Evolutionary conservation across 2,113 vertebrate species (phyloP).

Genomic region (Calidris pugnax): DNA sequence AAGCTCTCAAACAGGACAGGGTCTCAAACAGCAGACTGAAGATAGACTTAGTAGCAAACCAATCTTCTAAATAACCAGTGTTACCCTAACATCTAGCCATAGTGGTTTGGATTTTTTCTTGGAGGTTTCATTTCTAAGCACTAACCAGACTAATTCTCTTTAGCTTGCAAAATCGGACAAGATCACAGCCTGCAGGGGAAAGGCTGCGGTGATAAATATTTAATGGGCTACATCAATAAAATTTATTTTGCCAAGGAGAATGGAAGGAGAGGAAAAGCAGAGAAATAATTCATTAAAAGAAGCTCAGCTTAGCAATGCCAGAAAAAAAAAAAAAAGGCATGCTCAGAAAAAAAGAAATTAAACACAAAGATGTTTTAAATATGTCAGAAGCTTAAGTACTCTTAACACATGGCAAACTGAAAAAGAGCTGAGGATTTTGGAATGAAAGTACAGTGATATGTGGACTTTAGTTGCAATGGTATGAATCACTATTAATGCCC

Average conservation of each 20-base stretch:
- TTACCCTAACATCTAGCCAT: not conserved
- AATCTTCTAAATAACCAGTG: not conserved
- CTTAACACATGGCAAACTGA: not conserved
- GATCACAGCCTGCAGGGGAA: constrained; percentile 47
- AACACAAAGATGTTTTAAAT: constrained; percentile 8
- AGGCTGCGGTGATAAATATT: constrained; percentile 29
- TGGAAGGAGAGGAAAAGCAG: constrained; percentile 29
- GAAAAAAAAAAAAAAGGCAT: not conserved
- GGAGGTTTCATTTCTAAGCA: not conserved
- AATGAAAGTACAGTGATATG: not conserved
- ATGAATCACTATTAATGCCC: not conserved
- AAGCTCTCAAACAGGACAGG: not conserved
- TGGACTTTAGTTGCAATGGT: not conserved
- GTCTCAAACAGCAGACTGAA: not conserved
- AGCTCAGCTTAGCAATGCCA: not conserved
- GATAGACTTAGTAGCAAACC: not conserved
- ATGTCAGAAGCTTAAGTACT: constrained; percentile 29
- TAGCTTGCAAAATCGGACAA: constrained; percentile 29
- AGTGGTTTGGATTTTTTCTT: not conserved
- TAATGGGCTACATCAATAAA: constrained; percentile 55
- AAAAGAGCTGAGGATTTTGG: not conserved
- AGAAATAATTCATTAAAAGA: constrained; percentile 65
- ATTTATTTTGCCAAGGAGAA: constrained; percentile 59
- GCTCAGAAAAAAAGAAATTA: not conserved
- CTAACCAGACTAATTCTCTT: not conserved